Evolutionary conservation across 2,888 invertebrate genomes (phyloP).

Genomic region (Nudaria mundana): DNA sequence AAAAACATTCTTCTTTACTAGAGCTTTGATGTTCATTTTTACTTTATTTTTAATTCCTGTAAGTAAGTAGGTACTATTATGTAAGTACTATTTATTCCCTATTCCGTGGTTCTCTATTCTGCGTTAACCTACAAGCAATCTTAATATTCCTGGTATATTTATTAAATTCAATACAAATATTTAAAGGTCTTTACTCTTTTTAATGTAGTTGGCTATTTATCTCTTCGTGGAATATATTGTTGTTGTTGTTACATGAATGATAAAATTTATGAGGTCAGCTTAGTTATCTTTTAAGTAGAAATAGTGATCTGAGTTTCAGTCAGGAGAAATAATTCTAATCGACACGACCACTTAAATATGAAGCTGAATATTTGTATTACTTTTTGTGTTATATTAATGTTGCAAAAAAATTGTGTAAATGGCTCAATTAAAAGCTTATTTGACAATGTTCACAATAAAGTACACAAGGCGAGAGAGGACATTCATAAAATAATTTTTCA

Average conservation of each 20-base stretch:
- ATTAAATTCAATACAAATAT: too few relatives aligned
- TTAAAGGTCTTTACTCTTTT: too few relatives aligned
- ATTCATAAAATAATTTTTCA: conserved; percentile 17
- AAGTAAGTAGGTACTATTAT: too few relatives aligned
- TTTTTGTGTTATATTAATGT: conserved; percentile 35
- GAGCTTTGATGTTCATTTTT: too few relatives aligned
- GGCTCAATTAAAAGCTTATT: conserved; percentile 42
- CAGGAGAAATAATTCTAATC: conserved; percentile 28
- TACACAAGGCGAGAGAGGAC: conserved; percentile 37
- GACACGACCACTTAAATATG: conserved; percentile 37
- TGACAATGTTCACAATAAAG: conserved; percentile 35
- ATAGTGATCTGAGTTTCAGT: conserved; percentile 32
- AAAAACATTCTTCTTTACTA: too few relatives aligned
- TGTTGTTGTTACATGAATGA: conserved; percentile 16
- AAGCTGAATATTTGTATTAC: conserved; percentile 36
- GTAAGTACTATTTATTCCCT: too few relatives aligned
- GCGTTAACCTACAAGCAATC: too few relatives aligned
- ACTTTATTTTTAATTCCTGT: too few relatives aligned
- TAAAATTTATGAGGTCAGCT: conserved; percentile 39
- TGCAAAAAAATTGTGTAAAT: conserved; percentile 31
- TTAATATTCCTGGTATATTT: too few relatives aligned
- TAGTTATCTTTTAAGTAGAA: conserved; percentile 38
- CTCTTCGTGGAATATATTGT: conserved; percentile 33
- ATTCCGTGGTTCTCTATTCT: too few relatives aligned
- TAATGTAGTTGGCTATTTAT: too few relatives aligned